Evolutionary conservation across 2,113 vertebrate genomes (phyloP), one percentile per base, ranked within the genome.

Genomic region (Megalops atlanticus): DNA sequence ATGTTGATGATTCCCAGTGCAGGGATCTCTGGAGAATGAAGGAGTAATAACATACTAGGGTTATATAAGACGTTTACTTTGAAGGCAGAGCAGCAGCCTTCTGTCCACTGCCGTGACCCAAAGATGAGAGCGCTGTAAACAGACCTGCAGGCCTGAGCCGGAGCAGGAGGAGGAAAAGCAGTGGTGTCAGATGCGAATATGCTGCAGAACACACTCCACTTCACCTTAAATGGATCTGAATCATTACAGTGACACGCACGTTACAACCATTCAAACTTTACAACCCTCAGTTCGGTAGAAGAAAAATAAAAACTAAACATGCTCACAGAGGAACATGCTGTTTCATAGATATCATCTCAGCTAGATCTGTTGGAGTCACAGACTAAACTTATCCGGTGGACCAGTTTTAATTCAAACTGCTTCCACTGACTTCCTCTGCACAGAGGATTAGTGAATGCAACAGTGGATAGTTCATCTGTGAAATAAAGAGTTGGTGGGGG

Each of bases 101-200:
- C 5, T 36, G 74, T 81, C 52, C 43, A 47, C 43, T 36, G 80
- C 39, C 10, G 36, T 33, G 40, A 27, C 39, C 38, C 31, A 64
- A 58, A 11, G 36, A 79, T 38, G 11, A 78, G 54, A 27, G 39
- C 35, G 76, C 47, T 35, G 72, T 76, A 78, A 84, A 81, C 80
- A 81, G 38, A 43, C 69, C 41, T 69, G 18, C 71, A 36, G n/a
- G 39, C 5, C 3, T 16, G 16, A 38, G 80, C 39, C 14, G n/a
- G 24, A n/a, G n/a, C n/a, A n/a, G 45, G 41, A 81, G 77, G 80
- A 74, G 21, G 45, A 79, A 41, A 80, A 24, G 36, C 47, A 39
- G 36, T 16, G 69, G 77, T 27, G 31, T 31, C 1, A 54, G 39
- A 39, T 47, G 64, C 14, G 40, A 16, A 24, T 11, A 35, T 31